Evolutionary conservation across 1,140 invertebrate genomes (phyloP), one percentile per base, ranked within the genome.

Genomic region (Maniola jurtina): DNA sequence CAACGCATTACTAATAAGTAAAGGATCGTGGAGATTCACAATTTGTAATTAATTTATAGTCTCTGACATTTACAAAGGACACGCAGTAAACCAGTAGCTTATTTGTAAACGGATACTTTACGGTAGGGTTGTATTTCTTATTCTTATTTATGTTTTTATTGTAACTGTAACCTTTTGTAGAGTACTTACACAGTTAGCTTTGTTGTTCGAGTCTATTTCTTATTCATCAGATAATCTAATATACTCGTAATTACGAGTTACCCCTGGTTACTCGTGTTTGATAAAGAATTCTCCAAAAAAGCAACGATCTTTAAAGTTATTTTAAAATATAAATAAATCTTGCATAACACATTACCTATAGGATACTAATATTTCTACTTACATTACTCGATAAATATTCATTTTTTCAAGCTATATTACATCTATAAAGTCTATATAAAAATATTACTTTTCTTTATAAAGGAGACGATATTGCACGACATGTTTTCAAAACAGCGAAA

Each of bases 11-110:
- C 15, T 16, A 25, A 52, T 8, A 16, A 6, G 8, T 52, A 9
- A 25, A 9, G 16, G 14, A 25, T 52, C 16, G 25, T 25, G 14
- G 48, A 52, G 2, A 25, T 52, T 10, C 15, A 52, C 14, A 25
- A 52, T 52, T 52, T 52, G 48, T 52, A 52, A 52, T 52, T 16
- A 52, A 52, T 52, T 52, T 52, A 52, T 52, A 25, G 15, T 25
- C 48, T 52, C 15, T 52, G 48, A 52, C 48, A 52, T 52, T 52
- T 52, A 52, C 14, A 25, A 52, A 25, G 48, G 48, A 52, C 48
- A 25, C 2, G 48, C 16, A 52, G 48, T 52, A 52, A 52, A 52
- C 48, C 48, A 52, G 48, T 52, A 52, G 48, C 48, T 52, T 52
- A 52, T 13, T 52, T 52, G 48, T 52, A 52, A 52, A 52, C 14